A percentile compares a stretch with the other conserved stretches of the same genome.
These are phyloP conservation scores for Plecturocebus donacophilus DNA, from an alignment of 2,113 vertebrate species.

Conservation along the genomic window DNA sequence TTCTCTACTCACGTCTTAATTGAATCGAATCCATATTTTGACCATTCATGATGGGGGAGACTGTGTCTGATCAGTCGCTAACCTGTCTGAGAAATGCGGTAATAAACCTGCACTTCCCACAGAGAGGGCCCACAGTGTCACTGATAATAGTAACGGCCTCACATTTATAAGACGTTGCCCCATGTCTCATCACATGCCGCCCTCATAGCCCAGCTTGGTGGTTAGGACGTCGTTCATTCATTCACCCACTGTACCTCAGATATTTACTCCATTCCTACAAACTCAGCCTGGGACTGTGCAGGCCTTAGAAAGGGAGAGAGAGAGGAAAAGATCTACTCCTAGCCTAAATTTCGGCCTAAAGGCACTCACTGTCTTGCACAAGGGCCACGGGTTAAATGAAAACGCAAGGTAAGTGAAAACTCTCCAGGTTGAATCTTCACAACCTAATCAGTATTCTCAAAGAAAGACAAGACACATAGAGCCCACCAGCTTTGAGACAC, in stretches of 20 bases:
- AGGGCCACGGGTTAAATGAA: neutral
- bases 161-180: fast-evolving
- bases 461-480: neutral
- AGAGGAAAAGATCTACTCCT: neutral
- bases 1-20: too few relatives aligned
- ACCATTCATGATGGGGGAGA: fast-evolving
- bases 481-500: neutral
- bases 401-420: neutral
- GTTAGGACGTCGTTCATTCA: fast-evolving
- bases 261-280: neutral
- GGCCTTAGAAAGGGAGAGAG: too few relatives aligned
- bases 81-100: fast-evolving
- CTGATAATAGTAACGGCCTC: neutral
- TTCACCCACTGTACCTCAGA: fast-evolving
- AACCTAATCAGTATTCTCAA: too few relatives aligned
- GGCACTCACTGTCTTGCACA: neutral
- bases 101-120: fast-evolving
- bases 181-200: fast-evolving
- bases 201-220: fast-evolving
- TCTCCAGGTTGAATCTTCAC: fast-evolving
- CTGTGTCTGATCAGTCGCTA: fast-evolving
- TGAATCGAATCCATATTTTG: neutral
- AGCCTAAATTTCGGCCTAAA: neutral
- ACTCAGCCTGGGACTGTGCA: too few relatives aligned
- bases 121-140: fast-evolving